A percentile compares a stretch with the other conserved stretches of the same genome.
phyloP scores from a whole-genome alignment of 2,113 vertebrate species.

The Chascanopsetta lugubris region DNA sequence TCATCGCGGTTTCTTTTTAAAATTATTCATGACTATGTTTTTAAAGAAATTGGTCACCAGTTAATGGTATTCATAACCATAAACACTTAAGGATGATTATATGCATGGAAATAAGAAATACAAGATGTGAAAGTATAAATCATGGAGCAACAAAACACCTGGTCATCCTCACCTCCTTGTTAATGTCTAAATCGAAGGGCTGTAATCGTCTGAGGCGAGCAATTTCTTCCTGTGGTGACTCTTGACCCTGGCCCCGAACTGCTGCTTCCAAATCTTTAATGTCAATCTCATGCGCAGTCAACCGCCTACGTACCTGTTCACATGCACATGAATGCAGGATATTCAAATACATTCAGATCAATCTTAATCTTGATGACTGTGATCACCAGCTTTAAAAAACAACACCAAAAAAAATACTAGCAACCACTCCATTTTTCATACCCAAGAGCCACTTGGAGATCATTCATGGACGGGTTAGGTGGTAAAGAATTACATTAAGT shows the following conservation, averaged over 20 bases:
- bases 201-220: constrained; percentile 90
- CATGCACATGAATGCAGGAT: constrained; percentile 15
- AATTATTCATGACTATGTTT: too few relatives aligned
- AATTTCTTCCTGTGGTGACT: constrained; percentile 93
- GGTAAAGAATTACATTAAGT: too few relatives aligned
- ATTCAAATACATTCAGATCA: not conserved
- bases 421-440: too few relatives aligned
- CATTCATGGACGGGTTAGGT: too few relatives aligned
- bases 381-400: too few relatives aligned
- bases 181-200: constrained; percentile 84
- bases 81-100: too few relatives aligned
- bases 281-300: constrained; percentile 94
- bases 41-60: too few relatives aligned
- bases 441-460: too few relatives aligned
- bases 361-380: not conserved
- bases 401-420: too few relatives aligned
- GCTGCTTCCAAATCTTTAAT: constrained; percentile 94
- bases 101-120: too few relatives aligned
- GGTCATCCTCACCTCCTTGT: constrained; percentile 82
- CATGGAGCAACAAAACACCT: not conserved
- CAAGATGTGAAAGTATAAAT: not conserved
- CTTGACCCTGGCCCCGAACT: constrained; percentile 84
- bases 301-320: constrained; percentile 86
- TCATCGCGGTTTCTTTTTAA: too few relatives aligned
- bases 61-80: too few relatives aligned